Base-by-base conservation (phyloP, 2,113 vertebrate species). In the Etheostoma spectabile region DNA sequence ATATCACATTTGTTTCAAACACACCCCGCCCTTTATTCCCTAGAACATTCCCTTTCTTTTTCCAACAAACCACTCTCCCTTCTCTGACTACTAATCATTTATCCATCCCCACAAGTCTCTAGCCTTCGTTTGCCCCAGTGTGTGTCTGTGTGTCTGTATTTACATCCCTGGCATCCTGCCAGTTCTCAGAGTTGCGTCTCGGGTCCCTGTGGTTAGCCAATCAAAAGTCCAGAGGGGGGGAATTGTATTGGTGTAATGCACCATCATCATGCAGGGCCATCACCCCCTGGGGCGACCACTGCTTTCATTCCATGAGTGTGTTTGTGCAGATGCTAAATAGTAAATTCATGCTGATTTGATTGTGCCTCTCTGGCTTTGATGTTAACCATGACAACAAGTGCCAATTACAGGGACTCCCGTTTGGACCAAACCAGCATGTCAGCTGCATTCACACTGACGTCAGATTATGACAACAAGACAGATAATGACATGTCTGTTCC, bases 321-420 rank as follows among this genome's bases (percentile, higher is more conserved):
- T 56, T n/a, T 76, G 55, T 19, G 38, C 53, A 35, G 2, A 15
- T 78, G 30, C 52, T 53, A 68, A 46, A 80, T 46, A 64, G 18
- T 56, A 69, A 77, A 65, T 33, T 4, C 51, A 73, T 48, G 10
- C 64, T 71, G 60, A 80, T 73, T 74, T 70, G 24, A 80, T 57
- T 80, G 48, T 46, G 24, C 38, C 42, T 70, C 21, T 22, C 45
- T 1, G 13, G 27, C 56, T 68, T 63, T 81, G 74, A 89, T 78
- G 69, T 81, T 83, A 79, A 78, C 64, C 21, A 5, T 33, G 49
- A 89, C 80, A 83, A 82, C 55, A 81, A 84, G 78, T 56, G n/a
- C 30, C 82, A 82, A 75, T 83, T 78, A 83, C 68, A 78, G 59
- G 48, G 18, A 69, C 16, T 76, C 24, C 55, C 22, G 24, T 81